Evolutionary conservation across 1,140 invertebrate genomes (phyloP), one percentile per base, ranked within the genome.

Genomic region (Nephila pilipes): DNA sequence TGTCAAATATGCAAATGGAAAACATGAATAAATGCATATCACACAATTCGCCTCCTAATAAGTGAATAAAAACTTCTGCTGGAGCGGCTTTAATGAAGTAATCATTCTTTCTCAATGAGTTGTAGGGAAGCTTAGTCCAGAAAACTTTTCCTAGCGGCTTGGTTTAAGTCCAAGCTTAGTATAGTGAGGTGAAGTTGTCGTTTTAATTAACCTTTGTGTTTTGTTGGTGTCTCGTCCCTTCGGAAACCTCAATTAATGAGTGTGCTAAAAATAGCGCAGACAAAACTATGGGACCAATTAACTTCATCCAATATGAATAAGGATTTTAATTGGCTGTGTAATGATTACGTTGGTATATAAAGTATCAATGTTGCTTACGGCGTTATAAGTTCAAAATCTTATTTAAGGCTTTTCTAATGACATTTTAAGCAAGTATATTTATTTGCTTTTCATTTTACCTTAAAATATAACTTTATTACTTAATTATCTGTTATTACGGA

Each of bases 1-100:
- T 88, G 87, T 88, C 87, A 88, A 88, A 88, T 88, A 88, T 75
- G 87, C 87, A 88, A 88, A 88, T 88, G 87, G 60, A 65, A 63
- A 88, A 88, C 87, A 88, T 88, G 87, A 88, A 88, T 88, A 88
- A 88, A 88, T 88, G 87, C 87, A 88, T 88, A 88, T 69, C 87
- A 38, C 87, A 75, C 87, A 46, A 88, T 69, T 88, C 63, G 87
- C 46, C 29, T 55, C 57, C 60, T 88, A 88, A 88, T 88, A 88
- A 88, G 32, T n/a, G 60, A 75, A 75, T 69, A 54, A 75, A 75
- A 88, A 88, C 58, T 46, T 69, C 46, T n/a, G 58, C n/a, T 69
- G 87, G 87, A 75, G 69, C 25, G 46, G 16, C 38, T 88, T 65
- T 88, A 88, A 88, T 75, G 87, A 65, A 88, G 58, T 88, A 54